Conservation (phyloP, 2,797 vertebrate species). For the Acestrorhynchus altus region DNA sequence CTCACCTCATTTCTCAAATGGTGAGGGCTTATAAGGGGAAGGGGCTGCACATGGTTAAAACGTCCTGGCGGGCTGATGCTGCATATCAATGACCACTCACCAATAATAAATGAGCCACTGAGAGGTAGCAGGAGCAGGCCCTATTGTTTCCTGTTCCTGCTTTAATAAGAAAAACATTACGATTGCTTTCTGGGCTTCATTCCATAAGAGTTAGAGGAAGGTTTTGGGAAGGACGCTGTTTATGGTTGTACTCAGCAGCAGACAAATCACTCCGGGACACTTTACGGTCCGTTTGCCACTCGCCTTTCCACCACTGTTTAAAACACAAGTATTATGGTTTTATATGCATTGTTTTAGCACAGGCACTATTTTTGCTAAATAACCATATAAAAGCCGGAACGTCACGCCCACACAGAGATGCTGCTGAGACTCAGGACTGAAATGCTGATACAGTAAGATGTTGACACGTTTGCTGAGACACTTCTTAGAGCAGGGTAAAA, state of each 20-base stretch:
- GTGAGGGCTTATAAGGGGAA: conserved; percentile 9
- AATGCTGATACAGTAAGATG: too few relatives aligned
- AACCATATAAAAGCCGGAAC: background rate
- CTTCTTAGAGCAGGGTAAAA: too few relatives aligned
- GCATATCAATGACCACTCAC: conserved; percentile 56
- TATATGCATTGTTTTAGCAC: background rate
- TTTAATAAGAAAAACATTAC: conserved; percentile 41
- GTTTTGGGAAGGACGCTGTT: conserved; percentile 6
- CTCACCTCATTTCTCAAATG: conserved; percentile 17
- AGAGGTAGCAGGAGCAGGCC: background rate
- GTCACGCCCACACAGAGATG: background rate
- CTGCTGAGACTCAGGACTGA: background rate
- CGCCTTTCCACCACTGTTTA: background rate
- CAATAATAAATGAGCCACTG: conserved; percentile 45
- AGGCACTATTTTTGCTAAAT: background rate
- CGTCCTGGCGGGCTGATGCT: background rate
- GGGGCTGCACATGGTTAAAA: conserved; percentile 30
- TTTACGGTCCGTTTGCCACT: conserved; percentile 3
- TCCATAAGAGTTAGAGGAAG: conserved; percentile 2
- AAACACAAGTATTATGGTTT: background rate
- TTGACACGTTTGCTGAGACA: too few relatives aligned
- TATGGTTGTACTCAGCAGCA: conserved; percentile 12
- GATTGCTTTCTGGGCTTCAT: conserved; percentile 2
- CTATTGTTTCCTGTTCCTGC: conserved; percentile 1
- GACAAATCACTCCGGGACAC: background rate